These are phyloP conservation scores for Eutrigla gurnardus DNA, from an alignment of 2,797 vertebrate species.

Conservation along the genomic window DNA sequence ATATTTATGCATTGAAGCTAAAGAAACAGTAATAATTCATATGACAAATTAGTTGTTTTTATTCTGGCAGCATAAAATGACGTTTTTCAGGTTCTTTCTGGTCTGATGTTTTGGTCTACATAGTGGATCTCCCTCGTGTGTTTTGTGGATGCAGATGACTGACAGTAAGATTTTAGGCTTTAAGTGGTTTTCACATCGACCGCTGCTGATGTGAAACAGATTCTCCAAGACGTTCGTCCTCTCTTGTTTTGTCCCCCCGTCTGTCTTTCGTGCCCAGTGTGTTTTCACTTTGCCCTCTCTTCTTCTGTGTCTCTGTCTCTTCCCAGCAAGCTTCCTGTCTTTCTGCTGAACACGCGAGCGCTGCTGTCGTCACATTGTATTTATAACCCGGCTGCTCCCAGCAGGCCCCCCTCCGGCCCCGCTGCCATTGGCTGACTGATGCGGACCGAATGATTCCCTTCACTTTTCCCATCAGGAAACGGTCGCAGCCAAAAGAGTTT, in stretches of 20 bases:
- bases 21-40: not conserved
- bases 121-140: slow-evolving; percentile 8
- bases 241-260: not conserved
- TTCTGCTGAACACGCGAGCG: slow-evolving; percentile 27
- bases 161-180: slow-evolving; percentile 38
- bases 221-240: slow-evolving; percentile 25
- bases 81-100: not conserved
- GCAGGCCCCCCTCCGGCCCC: slow-evolving; percentile 31
- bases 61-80: not conserved
- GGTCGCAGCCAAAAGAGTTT: slow-evolving; percentile 54
- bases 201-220: slow-evolving; percentile 41
- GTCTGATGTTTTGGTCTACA: not conserved
- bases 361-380: slow-evolving; percentile 70
- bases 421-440: slow-evolving; percentile 54
- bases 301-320: slow-evolving; percentile 12
- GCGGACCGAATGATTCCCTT: slow-evolving; percentile 21
- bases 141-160: slow-evolving; percentile 15
- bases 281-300: slow-evolving; percentile 11
- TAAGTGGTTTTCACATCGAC: slow-evolving; percentile 43
- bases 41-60: not conserved
- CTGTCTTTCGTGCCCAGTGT: slow-evolving; percentile 9
- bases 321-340: slow-evolving; percentile 32
- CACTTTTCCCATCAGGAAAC: slow-evolving; percentile 60
- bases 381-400: slow-evolving; percentile 68
- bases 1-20: not conserved